Evolutionary conservation across 2,888 invertebrate genomes (phyloP).

Genomic region (Chymomyza procnemis): DNA sequence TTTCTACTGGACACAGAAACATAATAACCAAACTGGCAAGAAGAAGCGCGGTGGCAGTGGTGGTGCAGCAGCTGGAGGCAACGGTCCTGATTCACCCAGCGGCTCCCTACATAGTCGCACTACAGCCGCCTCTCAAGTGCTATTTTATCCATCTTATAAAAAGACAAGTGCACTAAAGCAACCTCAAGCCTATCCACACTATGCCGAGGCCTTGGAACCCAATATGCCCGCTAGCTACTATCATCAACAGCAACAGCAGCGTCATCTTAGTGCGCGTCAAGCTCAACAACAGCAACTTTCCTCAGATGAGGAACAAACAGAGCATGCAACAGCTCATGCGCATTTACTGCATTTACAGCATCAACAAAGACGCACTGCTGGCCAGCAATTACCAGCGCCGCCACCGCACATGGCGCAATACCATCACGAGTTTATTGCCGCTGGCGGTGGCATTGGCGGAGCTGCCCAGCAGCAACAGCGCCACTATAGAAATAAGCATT

Average conservation of each 20-base stretch:
- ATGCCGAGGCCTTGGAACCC: slow-evolving; percentile 75
- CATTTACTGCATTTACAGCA: slow-evolving; percentile 71
- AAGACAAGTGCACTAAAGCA: slow-evolving; percentile 67
- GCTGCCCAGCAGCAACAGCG: slow-evolving; percentile 56
- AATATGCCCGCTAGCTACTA: slow-evolving; percentile 57
- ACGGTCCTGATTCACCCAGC: slow-evolving; percentile 72
- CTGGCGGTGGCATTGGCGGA: slow-evolving; percentile 36
- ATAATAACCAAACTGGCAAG: slow-evolving; percentile 72
- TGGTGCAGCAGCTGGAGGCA: slow-evolving; percentile 16
- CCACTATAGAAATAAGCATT: slow-evolving; percentile 77
- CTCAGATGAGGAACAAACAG: slow-evolving; percentile 75
- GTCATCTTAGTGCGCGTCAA: slow-evolving; percentile 33
- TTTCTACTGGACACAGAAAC: slow-evolving; percentile 78
- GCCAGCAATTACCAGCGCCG: slow-evolving; percentile 59
- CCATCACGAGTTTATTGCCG: slow-evolving; percentile 61
- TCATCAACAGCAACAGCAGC: slow-evolving; percentile 57
- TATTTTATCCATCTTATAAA: slow-evolving; percentile 77
- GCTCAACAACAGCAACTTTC: slow-evolving; percentile 74
- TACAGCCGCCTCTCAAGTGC: slow-evolving; percentile 72
- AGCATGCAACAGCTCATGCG: slow-evolving; percentile 66
- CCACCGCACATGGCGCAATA: slow-evolving; percentile 68
- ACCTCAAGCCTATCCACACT: slow-evolving; percentile 68
- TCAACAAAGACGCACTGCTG: slow-evolving; percentile 63
- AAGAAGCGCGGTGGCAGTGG: slow-evolving; percentile 65
- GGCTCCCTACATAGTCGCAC: slow-evolving; percentile 74